phyloP scores from a whole-genome alignment of 2,113 vertebrate species.

The Caranx ignobilis region DNA sequence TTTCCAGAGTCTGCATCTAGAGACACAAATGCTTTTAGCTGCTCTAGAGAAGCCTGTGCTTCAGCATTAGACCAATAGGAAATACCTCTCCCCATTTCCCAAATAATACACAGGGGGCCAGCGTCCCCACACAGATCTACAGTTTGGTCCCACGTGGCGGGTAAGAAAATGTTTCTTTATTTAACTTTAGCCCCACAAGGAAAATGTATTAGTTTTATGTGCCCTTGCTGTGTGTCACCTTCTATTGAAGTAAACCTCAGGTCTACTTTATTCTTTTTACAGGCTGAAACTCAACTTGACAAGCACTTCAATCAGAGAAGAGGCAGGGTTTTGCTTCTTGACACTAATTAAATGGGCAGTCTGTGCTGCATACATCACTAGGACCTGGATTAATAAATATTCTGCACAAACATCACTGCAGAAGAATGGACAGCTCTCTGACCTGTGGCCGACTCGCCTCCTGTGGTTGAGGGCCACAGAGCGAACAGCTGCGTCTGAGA shows the following conservation, averaged over 20 bases:
- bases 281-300: constrained; percentile 30
- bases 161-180: constrained; percentile 22
- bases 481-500: constrained; percentile 40
- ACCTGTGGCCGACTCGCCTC: constrained; percentile 67
- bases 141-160: constrained; percentile 24
- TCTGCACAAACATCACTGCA: background rate
- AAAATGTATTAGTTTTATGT: constrained; percentile 32
- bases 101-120: constrained; percentile 58
- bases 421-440: constrained; percentile 14
- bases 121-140: constrained; percentile 9
- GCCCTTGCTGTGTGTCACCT: constrained; percentile 41
- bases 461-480: constrained; percentile 52
- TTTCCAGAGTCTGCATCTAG: constrained; percentile 61
- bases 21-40: constrained; percentile 77
- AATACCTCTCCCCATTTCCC: constrained; percentile 50
- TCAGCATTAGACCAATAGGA: constrained; percentile 74
- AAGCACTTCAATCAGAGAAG: constrained; percentile 43
- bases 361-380: constrained; percentile 15
- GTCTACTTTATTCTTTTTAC: constrained; percentile 5
- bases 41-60: constrained; percentile 55
- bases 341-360: constrained; percentile 22
- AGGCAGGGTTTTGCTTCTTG: constrained; percentile 21
- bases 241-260: constrained; percentile 9
- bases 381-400: background rate
- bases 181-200: constrained; percentile 13